A percentile compares a stretch with the other conserved stretches of the same genome.
These are phyloP conservation scores for Chamaetylas fuelleborni DNA, from an alignment of 2,113 vertebrate species.

Conservation along the genomic window DNA sequence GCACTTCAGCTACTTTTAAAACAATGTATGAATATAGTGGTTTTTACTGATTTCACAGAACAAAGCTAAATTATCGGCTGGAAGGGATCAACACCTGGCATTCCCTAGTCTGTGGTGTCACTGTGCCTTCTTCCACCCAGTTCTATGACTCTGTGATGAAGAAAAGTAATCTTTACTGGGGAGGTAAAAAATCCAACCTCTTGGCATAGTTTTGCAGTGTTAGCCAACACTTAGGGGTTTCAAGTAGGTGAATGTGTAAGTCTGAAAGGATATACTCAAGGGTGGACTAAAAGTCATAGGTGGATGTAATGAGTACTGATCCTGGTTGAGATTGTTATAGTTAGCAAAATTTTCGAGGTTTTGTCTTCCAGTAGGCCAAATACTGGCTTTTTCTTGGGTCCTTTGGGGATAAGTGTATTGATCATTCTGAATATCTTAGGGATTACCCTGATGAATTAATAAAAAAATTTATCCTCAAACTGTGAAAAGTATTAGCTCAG, in stretches of 20 bases:
- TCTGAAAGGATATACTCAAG: background rate
- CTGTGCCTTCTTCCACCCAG: background rate
- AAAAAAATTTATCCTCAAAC: background rate
- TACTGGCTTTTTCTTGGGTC: background rate
- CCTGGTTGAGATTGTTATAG: background rate
- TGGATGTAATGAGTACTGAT: background rate
- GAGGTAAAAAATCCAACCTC: background rate
- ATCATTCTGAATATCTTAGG: background rate
- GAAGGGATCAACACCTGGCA: background rate
- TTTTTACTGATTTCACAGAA: background rate
- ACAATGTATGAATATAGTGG: rapidly evolving
- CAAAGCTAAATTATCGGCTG: background rate
- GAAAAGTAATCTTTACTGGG: background rate
- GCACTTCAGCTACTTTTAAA: background rate
- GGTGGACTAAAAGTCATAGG: background rate
- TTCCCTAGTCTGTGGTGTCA: background rate
- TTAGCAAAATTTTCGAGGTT: background rate
- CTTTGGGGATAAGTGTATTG: background rate
- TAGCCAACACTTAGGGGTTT: background rate
- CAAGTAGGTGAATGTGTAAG: background rate
- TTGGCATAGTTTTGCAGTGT: background rate
- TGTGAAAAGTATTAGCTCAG: background rate
- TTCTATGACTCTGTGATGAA: background rate
- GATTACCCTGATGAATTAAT: background rate
- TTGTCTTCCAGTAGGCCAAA: background rate